Conservation (phyloP, 37 sponge, comb jelly and placozoan genomes). For the Dysidea cf. avara region DNA sequence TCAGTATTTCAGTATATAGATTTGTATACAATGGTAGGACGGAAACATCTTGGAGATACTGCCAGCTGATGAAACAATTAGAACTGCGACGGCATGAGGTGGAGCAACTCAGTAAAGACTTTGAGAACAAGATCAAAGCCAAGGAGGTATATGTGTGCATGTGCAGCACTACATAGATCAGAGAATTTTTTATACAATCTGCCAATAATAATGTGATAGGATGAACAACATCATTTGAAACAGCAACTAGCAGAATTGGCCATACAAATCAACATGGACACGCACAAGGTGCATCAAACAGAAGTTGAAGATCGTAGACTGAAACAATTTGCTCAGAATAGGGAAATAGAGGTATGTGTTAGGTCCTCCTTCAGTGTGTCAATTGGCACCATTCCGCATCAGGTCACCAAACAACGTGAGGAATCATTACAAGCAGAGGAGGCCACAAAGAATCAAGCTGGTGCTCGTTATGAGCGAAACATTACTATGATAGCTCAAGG, state of each 20-base stretch:
- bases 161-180: not conserved
- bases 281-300: constrained; percentile 44
- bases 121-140: constrained; percentile 47
- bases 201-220: constrained; percentile 14
- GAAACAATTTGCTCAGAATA: not conserved
- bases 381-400: not conserved
- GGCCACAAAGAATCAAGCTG: constrained; percentile 23
- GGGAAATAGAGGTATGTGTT: constrained; percentile 10
- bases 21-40: no score
- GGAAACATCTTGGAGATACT: constrained; percentile 54
- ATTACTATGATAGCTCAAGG: constrained; percentile 18
- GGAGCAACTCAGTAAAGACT: constrained; percentile 58
- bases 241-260: constrained; percentile 66
- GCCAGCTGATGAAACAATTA: constrained; percentile 36
- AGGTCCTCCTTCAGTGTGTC: not conserved
- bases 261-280: constrained; percentile 83
- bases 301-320: constrained; percentile 19
- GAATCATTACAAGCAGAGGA: constrained; percentile 23
- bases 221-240: constrained; percentile 66
- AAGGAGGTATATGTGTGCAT: constrained; percentile 48
- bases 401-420: constrained; percentile 7
- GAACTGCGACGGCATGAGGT: constrained; percentile 54
- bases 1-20: no score
- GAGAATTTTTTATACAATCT: not conserved
- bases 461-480: constrained; percentile 17